Percentiles rank a stretch among this genome's conserved stretches.
These are phyloP conservation scores for Python bivittatus DNA, from an alignment of 2,113 vertebrate genomes.

Conservation along the genomic window DNA sequence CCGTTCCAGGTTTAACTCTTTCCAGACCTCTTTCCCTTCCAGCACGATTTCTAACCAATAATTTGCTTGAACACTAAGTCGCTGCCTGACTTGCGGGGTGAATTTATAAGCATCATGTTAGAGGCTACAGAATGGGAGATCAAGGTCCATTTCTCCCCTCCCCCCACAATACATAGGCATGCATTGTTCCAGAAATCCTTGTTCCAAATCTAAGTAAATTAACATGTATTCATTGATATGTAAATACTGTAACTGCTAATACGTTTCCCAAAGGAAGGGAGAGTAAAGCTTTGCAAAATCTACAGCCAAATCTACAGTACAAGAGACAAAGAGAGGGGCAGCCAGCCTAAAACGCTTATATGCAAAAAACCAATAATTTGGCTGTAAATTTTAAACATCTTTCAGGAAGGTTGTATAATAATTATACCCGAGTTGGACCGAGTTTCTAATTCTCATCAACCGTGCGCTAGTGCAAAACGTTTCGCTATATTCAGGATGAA, in stretches of 20 bases:
- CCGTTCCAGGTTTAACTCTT: background rate
- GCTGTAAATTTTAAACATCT: background rate
- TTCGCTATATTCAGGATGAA: accelerated
- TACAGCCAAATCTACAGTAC: too few relatives aligned
- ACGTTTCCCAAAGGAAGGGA: background rate
- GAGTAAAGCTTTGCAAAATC: background rate
- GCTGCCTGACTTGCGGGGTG: background rate
- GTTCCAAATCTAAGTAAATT: too few relatives aligned
- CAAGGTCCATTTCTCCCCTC: too few relatives aligned
- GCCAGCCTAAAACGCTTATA: too few relatives aligned
- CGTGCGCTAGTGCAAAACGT: background rate
- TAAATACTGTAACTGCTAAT: background rate
- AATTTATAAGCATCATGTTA: background rate
- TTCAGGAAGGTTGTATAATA: background rate
- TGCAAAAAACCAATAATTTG: too few relatives aligned
- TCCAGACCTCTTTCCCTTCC: background rate
- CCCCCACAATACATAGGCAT: background rate
- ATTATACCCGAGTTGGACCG: accelerated
- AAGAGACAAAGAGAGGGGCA: too few relatives aligned
- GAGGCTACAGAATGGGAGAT: background rate
- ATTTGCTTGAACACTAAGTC: background rate
- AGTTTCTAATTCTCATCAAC: background rate
- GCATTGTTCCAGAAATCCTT: background rate
- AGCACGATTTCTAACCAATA: background rate
- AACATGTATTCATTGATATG: background rate